Evolutionary conservation across 2,888 invertebrate species (phyloP), one percentile per base, ranked within the genome.

Genomic region (Lacanobia wlatinum): DNA sequence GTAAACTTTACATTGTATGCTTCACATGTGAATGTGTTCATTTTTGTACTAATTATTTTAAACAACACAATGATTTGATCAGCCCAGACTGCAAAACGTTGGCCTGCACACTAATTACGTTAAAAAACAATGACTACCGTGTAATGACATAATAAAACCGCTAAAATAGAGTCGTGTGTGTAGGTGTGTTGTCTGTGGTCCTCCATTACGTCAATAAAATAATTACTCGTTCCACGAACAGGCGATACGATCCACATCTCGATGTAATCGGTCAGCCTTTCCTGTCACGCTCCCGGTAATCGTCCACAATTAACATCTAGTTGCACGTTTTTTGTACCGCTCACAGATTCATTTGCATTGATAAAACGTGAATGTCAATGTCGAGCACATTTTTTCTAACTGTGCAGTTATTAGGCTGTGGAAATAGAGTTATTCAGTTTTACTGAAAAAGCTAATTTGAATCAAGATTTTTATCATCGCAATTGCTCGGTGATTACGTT

Each of bases 231-330:
- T 93, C 93, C 87, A 81, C 89, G 93, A 92, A 94, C 85, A 83
- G 60, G 80, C 87, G 88, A 88, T 87, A 86, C 84, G 90, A 91
- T 91, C 89, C 87, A 86, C 89, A 93, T 92, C 88, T 87, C 87
- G 90, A 90, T 90, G 86, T 89, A 91, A 93, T 93, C 92, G 86
- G 71, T 67, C 83, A 84, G 90, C 88, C 90, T 92, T 94, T 94
- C 94, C 93, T 93, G 94, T 94, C 94, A 91, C 91, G 93, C 90
- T 90, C 87, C 73, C 80, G 65, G 86, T 92, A 90, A 92, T 91
- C 80, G 85, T 76, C 76, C 69, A 81, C 89, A 89, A 91, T 92
- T 92, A 89, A 86, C 88, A 85, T 85, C 73, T 78, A 79, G 71
- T 59, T 73, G 70, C 82, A 75, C 67, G 76, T 80, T 80, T 74